A percentile compares a stretch with the other conserved stretches of the same genome.
These are phyloP conservation scores for Blomia tropicalis DNA, from an alignment of 2,888 invertebrate species.

Conservation along the genomic window DNA sequence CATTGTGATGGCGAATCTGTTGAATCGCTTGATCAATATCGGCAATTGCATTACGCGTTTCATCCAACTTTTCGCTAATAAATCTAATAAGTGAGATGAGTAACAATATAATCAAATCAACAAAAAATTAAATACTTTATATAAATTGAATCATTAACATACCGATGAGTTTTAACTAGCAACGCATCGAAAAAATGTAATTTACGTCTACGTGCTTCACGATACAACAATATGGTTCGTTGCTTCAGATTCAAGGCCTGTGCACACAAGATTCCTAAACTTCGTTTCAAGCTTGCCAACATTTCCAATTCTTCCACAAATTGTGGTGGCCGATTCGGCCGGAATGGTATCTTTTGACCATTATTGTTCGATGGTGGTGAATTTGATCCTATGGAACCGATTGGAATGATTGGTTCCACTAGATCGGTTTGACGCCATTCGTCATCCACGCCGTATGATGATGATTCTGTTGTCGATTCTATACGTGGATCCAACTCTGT, in stretches of 20 bases:
- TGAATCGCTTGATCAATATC: neutral
- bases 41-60: slow-evolving; percentile 4
- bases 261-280: slow-evolving; percentile 1
- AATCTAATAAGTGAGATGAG: neutral
- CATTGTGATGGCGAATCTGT: neutral
- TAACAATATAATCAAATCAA: too few species aligned
- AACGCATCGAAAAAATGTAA: slow-evolving; percentile 1
- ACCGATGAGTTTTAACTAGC: neutral
- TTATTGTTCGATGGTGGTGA: too few species aligned
- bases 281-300: neutral
- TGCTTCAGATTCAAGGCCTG: slow-evolving; percentile 5
- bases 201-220: neutral
- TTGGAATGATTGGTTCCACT: neutral
- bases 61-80: neutral
- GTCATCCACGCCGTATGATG: neutral
- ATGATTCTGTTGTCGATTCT: neutral
- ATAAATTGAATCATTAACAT: neutral
- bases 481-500: too few species aligned
- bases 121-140: neutral
- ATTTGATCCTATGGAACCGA: too few species aligned
- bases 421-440: neutral
- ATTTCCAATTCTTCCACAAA: neutral
- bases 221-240: neutral
- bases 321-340: neutral
- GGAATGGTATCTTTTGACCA: too few species aligned